Evolutionary conservation across 2,113 vertebrate species (phyloP).

Genomic region (Apodemus sylvaticus): DNA sequence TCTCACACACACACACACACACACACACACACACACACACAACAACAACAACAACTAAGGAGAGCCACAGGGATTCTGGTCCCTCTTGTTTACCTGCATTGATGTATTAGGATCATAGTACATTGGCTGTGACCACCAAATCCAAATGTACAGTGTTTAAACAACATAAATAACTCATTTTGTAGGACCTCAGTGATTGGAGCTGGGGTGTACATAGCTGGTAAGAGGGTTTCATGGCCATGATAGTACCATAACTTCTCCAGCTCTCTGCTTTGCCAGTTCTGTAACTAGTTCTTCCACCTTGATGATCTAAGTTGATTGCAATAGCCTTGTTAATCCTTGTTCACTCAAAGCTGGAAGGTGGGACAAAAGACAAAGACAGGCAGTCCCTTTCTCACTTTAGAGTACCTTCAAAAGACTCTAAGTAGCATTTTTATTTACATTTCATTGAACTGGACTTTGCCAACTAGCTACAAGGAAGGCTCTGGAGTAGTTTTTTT

Average conservation of each 20-base stretch:
- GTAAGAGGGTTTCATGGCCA: background rate
- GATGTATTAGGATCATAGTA: background rate
- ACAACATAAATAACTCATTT: constrained; percentile 16
- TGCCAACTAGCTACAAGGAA: background rate
- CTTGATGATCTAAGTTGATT: background rate
- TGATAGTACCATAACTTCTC: background rate
- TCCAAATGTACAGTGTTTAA: background rate
- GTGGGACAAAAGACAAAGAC: background rate
- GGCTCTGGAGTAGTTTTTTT: background rate
- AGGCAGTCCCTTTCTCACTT: background rate
- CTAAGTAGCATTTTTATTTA: background rate
- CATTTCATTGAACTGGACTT: background rate
- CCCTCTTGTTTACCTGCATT: background rate
- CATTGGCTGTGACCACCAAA: background rate
- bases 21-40: no score
- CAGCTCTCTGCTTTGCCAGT: background rate
- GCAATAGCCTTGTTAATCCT: background rate
- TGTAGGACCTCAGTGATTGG: background rate
- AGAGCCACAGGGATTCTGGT: background rate
- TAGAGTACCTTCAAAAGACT: background rate
- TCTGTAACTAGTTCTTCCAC: background rate
- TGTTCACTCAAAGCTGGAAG: constrained; percentile 1
- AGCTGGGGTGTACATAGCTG: background rate
- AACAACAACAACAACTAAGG: background rate
- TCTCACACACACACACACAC: no score